phyloP scores from a whole-genome alignment of 2,113 vertebrate species.

The Bufo bufo region DNA sequence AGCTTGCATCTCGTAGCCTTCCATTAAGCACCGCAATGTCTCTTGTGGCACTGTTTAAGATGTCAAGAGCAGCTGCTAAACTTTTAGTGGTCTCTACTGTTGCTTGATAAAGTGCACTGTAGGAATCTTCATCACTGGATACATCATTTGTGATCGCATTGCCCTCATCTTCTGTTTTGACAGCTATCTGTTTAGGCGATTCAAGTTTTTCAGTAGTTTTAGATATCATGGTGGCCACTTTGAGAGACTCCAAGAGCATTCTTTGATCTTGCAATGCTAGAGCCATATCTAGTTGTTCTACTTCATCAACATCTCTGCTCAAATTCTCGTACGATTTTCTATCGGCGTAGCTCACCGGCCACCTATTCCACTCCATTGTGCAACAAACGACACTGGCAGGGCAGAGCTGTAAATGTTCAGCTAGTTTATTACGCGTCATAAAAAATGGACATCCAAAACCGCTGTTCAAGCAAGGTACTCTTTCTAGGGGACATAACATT shows the following conservation, averaged over 20 bases:
- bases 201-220: slow-evolving; percentile 74
- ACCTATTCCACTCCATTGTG: slow-evolving; percentile 99
- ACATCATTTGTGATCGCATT: slow-evolving; percentile 81
- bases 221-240: slow-evolving; percentile 89
- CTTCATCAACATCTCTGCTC: slow-evolving; percentile 90
- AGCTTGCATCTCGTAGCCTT: slow-evolving; percentile 71
- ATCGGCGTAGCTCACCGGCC: slow-evolving; percentile 92
- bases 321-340: slow-evolving; percentile 91
- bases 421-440: slow-evolving; percentile 87
- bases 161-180: slow-evolving; percentile 72
- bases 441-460: slow-evolving; percentile 89
- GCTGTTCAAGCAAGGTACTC: slow-evolving; percentile 90
- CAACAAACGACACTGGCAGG: slow-evolving; percentile 96
- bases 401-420: slow-evolving; percentile 89
- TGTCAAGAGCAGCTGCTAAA: slow-evolving; percentile 89
- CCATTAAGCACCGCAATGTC: slow-evolving; percentile 82
- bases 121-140: slow-evolving; percentile 85
- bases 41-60: slow-evolving; percentile 84
- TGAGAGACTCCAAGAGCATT: slow-evolving; percentile 91
- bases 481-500: slow-evolving; percentile 88
- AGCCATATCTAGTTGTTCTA: slow-evolving; percentile 94
- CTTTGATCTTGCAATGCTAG: slow-evolving; percentile 95
- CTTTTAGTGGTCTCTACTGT: slow-evolving; percentile 92
- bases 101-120: slow-evolving; percentile 89
- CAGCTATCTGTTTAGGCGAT: slow-evolving; percentile 75